phyloP scores from a whole-genome alignment of 2,113 vertebrate genomes.

The Prinia subflava region DNA sequence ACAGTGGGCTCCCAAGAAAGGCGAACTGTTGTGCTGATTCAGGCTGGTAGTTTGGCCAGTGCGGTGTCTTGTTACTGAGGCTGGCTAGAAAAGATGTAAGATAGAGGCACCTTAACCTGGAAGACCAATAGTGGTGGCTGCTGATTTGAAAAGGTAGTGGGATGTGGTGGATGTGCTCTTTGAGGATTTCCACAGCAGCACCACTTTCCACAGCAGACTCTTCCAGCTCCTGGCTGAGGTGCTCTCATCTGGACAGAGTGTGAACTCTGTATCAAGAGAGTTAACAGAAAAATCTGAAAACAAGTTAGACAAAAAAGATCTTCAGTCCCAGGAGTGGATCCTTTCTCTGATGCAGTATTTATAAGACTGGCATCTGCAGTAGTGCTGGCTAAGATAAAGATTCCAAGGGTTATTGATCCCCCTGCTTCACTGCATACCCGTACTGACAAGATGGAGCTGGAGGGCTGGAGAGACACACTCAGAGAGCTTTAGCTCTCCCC shows the following conservation, averaged over 20 bases:
- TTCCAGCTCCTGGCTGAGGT: background rate
- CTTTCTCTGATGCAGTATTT: conserved; percentile 28
- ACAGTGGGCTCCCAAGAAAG: background rate
- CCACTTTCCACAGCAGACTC: background rate
- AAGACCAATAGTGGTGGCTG: background rate
- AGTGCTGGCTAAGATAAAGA: conserved; percentile 45
- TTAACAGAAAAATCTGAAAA: conserved; percentile 21
- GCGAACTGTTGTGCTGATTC: background rate
- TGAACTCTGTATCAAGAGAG: background rate
- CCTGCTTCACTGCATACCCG: background rate
- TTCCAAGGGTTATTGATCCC: conserved; percentile 52
- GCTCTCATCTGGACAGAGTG: background rate
- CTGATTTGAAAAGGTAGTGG: background rate
- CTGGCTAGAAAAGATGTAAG: background rate
- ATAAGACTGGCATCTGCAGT: background rate
- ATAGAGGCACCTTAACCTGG: background rate
- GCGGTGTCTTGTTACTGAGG: background rate
- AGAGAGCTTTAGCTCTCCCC: background rate
- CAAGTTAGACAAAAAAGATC: background rate
- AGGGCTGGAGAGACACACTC: accelerated
- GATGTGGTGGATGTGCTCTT: background rate
- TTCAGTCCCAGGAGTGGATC: background rate
- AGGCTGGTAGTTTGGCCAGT: background rate
- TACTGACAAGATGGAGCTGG: background rate
- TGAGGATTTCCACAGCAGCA: background rate